Conservation (phyloP, 2,888 invertebrate genomes). For the Trichopria drosophilae region DNA sequence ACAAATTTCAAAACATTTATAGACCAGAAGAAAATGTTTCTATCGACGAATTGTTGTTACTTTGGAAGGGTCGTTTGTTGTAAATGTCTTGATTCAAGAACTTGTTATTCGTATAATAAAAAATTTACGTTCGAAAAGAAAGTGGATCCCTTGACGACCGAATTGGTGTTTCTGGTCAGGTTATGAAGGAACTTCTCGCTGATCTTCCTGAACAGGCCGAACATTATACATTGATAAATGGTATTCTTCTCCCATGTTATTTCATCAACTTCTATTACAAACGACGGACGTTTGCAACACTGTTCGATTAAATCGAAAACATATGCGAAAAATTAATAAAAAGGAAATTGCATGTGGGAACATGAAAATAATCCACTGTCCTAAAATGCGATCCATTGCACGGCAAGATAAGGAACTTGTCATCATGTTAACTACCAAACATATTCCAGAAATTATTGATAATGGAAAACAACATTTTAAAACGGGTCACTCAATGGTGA, state of each 20-base stretch:
- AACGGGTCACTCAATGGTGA: constrained; percentile 7
- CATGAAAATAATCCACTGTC: constrained; percentile 13
- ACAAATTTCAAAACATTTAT: constrained; percentile 8
- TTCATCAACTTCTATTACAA: too few relatives aligned
- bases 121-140: constrained; percentile 4
- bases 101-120: not conserved
- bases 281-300: too few relatives aligned
- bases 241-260: constrained; percentile 13
- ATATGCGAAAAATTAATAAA: too few relatives aligned
- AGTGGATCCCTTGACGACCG: not conserved
- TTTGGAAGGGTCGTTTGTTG: too few relatives aligned
- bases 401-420: constrained; percentile 21
- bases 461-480: constrained; percentile 16
- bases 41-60: constrained; percentile 1
- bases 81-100: not conserved
- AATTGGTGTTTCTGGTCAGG: constrained; percentile 6
- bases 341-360: constrained; percentile 10
- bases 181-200: constrained; percentile 2
- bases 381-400: too few relatives aligned
- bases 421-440: constrained; percentile 11
- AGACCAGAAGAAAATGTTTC: constrained; percentile 4
- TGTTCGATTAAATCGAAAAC: too few relatives aligned
- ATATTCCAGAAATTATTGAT: constrained; percentile 13
- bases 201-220: constrained; percentile 14
- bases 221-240: constrained; percentile 21